Percentiles rank a stretch among this genome's conserved stretches.
Evolutionary conservation across 1,140 invertebrate species (phyloP).

Genomic region (Drosophila saltans): DNA sequence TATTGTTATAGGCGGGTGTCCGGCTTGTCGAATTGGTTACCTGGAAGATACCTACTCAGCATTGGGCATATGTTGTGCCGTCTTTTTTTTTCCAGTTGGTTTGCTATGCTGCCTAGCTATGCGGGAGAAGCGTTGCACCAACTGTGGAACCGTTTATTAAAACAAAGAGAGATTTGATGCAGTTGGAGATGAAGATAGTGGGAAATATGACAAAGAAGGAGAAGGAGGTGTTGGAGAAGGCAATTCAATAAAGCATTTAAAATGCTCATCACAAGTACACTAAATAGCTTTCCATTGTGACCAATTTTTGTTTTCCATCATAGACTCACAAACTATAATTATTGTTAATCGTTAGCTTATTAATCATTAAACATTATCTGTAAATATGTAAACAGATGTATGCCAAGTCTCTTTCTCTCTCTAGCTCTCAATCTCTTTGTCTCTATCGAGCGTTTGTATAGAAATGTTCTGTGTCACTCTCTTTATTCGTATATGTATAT

Average conservation of each 20-base stretch:
- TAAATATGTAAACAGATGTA: conserved; percentile 40
- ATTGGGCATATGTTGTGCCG: conserved; percentile 90
- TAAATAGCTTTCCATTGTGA: neutral
- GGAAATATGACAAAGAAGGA: neutral
- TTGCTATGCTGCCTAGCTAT: conserved; percentile 90
- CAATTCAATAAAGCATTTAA: conserved; percentile 5
- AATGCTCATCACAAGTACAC: neutral
- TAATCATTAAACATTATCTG: conserved; percentile 58
- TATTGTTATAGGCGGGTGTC: conserved; percentile 90
- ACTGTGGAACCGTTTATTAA: conserved; percentile 90
- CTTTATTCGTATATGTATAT: conserved; percentile 12
- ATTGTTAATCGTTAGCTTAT: conserved; percentile 46
- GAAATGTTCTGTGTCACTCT: neutral
- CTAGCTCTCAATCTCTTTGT: conserved; percentile 8
- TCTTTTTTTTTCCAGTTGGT: conserved; percentile 92
- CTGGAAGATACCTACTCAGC: conserved; percentile 91
- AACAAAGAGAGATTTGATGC: neutral
- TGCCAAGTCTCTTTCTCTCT: conserved; percentile 9
- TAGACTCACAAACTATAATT: conserved; percentile 35
- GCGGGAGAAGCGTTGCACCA: conserved; percentile 89
- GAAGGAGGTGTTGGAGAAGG: neutral
- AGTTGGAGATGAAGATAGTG: too few species aligned
- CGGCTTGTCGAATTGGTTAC: conserved; percentile 90
- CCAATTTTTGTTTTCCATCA: conserved; percentile 20
- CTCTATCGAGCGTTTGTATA: conserved; percentile 21